phyloP scores from a whole-genome alignment of 1,140 invertebrate species.

The Bombus superbus region DNA sequence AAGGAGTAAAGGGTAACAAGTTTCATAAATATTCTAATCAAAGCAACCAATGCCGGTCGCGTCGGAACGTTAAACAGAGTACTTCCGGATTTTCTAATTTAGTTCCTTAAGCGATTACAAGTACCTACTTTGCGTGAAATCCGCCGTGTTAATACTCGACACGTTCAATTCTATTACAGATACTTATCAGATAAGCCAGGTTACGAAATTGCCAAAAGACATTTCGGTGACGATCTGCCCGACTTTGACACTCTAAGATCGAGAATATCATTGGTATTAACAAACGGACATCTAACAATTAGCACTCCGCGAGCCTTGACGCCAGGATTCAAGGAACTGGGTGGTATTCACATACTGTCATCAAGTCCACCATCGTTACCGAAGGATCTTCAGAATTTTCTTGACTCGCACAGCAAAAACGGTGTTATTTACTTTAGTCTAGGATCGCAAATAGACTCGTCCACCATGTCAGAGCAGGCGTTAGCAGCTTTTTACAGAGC shows the following conservation, averaged over 20 bases:
- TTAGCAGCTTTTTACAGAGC: slow-evolving; percentile 54
- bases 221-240: slow-evolving; percentile 42
- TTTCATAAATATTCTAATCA: too few species aligned
- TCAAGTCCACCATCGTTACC: slow-evolving; percentile 26
- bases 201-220: slow-evolving; percentile 30
- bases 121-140: too few species aligned
- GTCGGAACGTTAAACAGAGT: too few species aligned
- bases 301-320: slow-evolving; percentile 45
- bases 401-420: slow-evolving; percentile 41
- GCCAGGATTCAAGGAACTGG: slow-evolving; percentile 71
- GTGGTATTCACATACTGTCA: slow-evolving; percentile 60
- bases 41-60: too few species aligned
- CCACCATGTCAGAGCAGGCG: slow-evolving; percentile 48
- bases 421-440: slow-evolving; percentile 65
- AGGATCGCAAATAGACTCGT: slow-evolving; percentile 55
- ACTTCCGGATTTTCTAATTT: too few species aligned
- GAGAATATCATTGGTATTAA: slow-evolving; percentile 48
- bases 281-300: slow-evolving; percentile 28
- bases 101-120: too few species aligned
- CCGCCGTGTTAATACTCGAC: too few species aligned
- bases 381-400: slow-evolving; percentile 55
- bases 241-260: slow-evolving; percentile 37
- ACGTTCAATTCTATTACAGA: background rate
- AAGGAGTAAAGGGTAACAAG: too few species aligned
- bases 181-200: background rate